Base-by-base conservation (phyloP, 2,888 invertebrate genomes). In the Megaustenia siamemsis region DNA sequence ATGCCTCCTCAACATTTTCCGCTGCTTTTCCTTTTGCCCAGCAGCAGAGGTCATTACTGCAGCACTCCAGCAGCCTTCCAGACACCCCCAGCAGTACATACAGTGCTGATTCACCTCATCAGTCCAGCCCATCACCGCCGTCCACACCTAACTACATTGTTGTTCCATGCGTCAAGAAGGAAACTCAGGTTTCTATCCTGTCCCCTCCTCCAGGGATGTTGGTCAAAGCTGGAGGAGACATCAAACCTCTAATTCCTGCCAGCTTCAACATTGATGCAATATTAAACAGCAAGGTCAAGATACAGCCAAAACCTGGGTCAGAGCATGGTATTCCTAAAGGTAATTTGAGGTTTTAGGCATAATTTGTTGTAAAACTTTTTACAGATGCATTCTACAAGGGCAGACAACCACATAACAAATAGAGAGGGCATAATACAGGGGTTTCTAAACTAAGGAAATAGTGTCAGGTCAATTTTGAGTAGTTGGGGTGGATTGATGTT, bases 221-320 rank as follows among this genome's bases (percentile, higher is more conserved):
- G 18, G 73, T 49, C 15, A 49, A 63, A n/a, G 2, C 60, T 32
- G 63, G 82, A n/a, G 28, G 12, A 8, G 82, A 76, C 24, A 40
- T 79, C 24, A 84, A 84, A 56, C 73, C 77, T 10, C 1, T 60
- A 4, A 15, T 84, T 69, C 77, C 85, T 28, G 63, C 85, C 56
- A 82, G 83, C 21, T 82, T 86, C 53, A 88, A 87, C 28, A 84
- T 90, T 63, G 87, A 89, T 69, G 88, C 89, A 35, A 91, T 93
- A 73, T 83, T 92, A 63, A 91, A 91, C 83, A 90, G 90, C n/a
- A 91, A 92, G 82, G 89, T 92, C 35, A 92, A 92, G 85, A 93
- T 93, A 21, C 91, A 92, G 77, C 93, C 93, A 6, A 92, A 91
- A 88, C 90, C 90, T n/a, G 85, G 85, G 0, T 75, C 76, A 38